Evolutionary conservation across 2,113 vertebrate genomes (phyloP), one percentile per base, ranked within the genome.

Genomic region (Muscicapa adusta): DNA sequence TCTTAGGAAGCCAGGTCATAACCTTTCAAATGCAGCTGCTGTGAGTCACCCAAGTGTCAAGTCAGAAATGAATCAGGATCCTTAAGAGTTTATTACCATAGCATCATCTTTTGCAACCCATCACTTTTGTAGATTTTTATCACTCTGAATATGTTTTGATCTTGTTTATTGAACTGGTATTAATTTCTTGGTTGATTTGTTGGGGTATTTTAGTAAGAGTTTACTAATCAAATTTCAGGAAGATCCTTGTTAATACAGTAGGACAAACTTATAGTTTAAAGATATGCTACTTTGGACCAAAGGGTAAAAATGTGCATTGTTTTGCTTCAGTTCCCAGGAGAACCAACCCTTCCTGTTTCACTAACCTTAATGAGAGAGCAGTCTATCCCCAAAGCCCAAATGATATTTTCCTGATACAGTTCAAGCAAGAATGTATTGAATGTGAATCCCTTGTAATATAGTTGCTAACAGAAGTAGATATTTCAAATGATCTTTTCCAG

Each of bases 301-400:
- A 77, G 36, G 24, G 26, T 42, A 7, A 85, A 85, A 65, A 43
- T 56, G 42, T 23, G 67, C 66, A 65, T 62, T 34, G 26, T 89
- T 81, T 87, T 65, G 60, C 61, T 93, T 58, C 68, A 88, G 33
- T 36, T 48, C 78, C 53, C 38, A 51, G 31, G 87, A 96, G 51
- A 96, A 53, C 40, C 33, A 75, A 43, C 14, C 26, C 48, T 83
- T 89, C 77, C 80, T 14, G 6, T 85, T 71, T 34, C 12, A 7
- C 40, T 38, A 47, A 10, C 48, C 36, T 95, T 97, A 97, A 96
- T 86, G 93, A 97, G 91, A 80, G 62, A 76, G 65, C 85, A 91
- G 67, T 62, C 66, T 45, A 73, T 78, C 48, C 85, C 91, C 90
- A 89, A 94, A 94, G 80, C 83, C 84, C 96, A 91, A 93, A 70